Base-by-base conservation (phyloP, 92 coral and sea anemone species). In the Umimayanthus chanpuru region DNA sequence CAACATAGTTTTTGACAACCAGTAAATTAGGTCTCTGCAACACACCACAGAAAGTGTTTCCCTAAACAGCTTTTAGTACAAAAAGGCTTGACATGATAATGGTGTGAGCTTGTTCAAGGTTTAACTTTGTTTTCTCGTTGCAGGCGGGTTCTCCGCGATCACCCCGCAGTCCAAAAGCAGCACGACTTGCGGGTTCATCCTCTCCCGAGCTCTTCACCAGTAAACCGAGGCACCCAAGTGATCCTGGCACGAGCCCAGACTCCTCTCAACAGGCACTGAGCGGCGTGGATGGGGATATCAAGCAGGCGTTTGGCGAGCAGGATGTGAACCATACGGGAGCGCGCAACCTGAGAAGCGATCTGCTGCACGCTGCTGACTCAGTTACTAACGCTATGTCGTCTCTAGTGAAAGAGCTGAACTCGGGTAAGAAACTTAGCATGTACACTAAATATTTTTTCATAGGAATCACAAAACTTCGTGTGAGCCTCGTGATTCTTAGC, bases 311-410 rank as follows among this genome's bases (percentile, higher is more conserved):
- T 89, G 98, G 99, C 15, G 96, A 93, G 44, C 91, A 90, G 75
- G 89, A 75, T 68, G 40, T 25, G 25, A 85, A 80, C 50, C 86
- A 86, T 85, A 88, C 80, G 90, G 88, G 91, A 47, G 87, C 92
- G 3, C 94, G 98, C 73, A 94, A 97, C 86, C 91, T 97, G 41
- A 89, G 99, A 44, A 89, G 92, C 80, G 99, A 97, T 79, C 81
- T 97, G 89, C 81, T 97, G 71, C 88, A 94, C 88, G 99, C 99
- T 29, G 99, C 99, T 67, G 99, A 97, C 85, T 92, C 93, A 25
- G 99, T 97, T 66, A 97, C 99, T 10, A 97, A 94, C 82, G 99
- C 99, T 18, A 97, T 97, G 99, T 97, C 98, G 11, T 97, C 98
- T 10, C 92, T 97, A 18, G 99, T 97, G 30, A 96, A 92, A 64